These are phyloP conservation scores for Drosophila burlai DNA, from an alignment of 1,140 invertebrate genomes.

Conservation along the genomic window DNA sequence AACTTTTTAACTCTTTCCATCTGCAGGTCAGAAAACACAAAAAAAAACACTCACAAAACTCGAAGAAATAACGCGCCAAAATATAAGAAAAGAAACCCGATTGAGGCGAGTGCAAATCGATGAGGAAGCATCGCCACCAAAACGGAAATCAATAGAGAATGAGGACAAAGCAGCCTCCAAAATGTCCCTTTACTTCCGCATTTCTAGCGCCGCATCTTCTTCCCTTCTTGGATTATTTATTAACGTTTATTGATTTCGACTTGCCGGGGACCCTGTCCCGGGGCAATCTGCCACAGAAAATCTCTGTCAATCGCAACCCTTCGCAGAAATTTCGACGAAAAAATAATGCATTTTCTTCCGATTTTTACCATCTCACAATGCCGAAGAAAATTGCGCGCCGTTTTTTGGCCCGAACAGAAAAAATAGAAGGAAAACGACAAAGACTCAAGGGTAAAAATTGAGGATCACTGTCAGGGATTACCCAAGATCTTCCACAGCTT, in stretches of 20 bases:
- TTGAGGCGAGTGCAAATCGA: conserved; percentile 44
- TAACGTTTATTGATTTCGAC: conserved; percentile 81
- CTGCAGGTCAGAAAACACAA: conserved; percentile 15
- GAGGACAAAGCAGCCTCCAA: conserved; percentile 52
- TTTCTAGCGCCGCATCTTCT: conserved; percentile 56
- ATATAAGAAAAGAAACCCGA: conserved; percentile 25
- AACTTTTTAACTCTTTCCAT: conserved; percentile 43
- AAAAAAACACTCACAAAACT: conserved; percentile 3
- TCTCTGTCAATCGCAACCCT: conserved; percentile 67
- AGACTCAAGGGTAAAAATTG: conserved; percentile 80
- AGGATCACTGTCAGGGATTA: conserved; percentile 80
- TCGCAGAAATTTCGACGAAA: conserved; percentile 42
- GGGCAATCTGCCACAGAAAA: conserved; percentile 69
- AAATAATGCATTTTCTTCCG: conserved; percentile 70
- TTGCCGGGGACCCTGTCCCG: conserved; percentile 25
- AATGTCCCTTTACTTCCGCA: conserved; percentile 73
- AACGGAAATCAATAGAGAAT: conserved; percentile 63
- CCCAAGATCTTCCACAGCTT: conserved; percentile 81
- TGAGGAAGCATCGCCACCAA: conserved; percentile 48
- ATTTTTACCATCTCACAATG: conserved; percentile 58
- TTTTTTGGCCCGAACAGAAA: conserved; percentile 46
- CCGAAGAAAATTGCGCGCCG: conserved; percentile 62
- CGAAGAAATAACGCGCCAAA: conserved; percentile 40
- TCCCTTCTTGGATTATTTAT: conserved; percentile 63
- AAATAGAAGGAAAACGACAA: conserved; percentile 7